Conservation (phyloP, 1,140 invertebrate species). For the Hylaeus anthracinus region DNA sequence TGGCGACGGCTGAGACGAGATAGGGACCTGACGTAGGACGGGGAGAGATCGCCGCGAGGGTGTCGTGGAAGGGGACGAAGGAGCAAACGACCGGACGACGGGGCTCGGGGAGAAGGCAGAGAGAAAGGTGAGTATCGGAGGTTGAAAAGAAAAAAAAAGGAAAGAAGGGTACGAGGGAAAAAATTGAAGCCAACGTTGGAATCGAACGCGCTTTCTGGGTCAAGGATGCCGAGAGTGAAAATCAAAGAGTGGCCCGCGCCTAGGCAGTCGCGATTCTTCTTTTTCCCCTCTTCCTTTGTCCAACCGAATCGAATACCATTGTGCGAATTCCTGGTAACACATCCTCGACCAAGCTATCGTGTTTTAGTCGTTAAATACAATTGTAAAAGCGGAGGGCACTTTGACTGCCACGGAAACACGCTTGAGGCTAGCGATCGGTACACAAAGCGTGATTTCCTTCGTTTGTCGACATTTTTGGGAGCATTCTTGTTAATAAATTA, state of each 20-base stretch:
- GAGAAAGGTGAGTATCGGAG: slow-evolving; percentile 64
- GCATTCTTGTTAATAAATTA: too few species aligned
- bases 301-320: slow-evolving; percentile 58
- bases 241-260: slow-evolving; percentile 59
- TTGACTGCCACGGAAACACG: slow-evolving; percentile 27
- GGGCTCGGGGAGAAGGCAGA: slow-evolving; percentile 38
- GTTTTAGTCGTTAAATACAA: slow-evolving; percentile 55
- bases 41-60: slow-evolving; percentile 20
- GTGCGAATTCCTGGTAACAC: slow-evolving; percentile 42
- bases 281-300: slow-evolving; percentile 32
- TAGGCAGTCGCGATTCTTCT: slow-evolving; percentile 37
- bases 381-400: slow-evolving; percentile 21
- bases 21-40: slow-evolving; percentile 34
- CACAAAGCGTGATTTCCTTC: slow-evolving; percentile 13
- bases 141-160: slow-evolving; percentile 35
- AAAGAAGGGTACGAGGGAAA: slow-evolving; percentile 42
- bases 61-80: slow-evolving; percentile 48
- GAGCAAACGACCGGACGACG: slow-evolving; percentile 36
- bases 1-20: slow-evolving; percentile 66
- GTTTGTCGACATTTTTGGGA: not conserved
- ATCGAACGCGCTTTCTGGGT: slow-evolving; percentile 65
- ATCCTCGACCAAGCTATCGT: slow-evolving; percentile 35
- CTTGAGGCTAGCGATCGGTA: not conserved
- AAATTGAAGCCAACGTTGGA: slow-evolving; percentile 65
- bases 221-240: slow-evolving; percentile 69